Conservation (phyloP, 2,888 invertebrate species). For the Rhaphigaster nebulosa region DNA sequence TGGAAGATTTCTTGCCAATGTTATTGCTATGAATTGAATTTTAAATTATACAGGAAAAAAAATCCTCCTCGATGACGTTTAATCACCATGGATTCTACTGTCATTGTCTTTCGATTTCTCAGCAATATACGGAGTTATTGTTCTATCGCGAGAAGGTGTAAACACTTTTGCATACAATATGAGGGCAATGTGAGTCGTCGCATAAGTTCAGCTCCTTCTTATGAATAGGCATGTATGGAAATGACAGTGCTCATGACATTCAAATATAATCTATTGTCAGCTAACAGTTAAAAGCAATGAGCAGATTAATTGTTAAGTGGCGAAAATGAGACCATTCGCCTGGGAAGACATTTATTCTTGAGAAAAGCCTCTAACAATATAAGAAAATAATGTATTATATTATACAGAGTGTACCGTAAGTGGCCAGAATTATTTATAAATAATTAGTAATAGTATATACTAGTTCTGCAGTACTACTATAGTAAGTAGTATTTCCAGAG, state of each 20-base stretch:
- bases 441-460: too few relatives aligned
- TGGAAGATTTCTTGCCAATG: not conserved
- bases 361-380: not conserved
- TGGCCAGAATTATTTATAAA: too few relatives aligned
- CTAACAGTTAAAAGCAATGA: slow-evolving; percentile 30
- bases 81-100: slow-evolving; percentile 14
- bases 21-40: not conserved
- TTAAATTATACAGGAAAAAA: not conserved
- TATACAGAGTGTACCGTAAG: too few relatives aligned
- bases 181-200: slow-evolving; percentile 2
- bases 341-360: not conserved
- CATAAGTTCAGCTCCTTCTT: slow-evolving; percentile 13
- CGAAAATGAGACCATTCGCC: not conserved
- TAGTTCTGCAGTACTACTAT: too few relatives aligned
- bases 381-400: not conserved
- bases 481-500: too few relatives aligned
- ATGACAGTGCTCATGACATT: slow-evolving; percentile 20
- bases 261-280: not conserved
- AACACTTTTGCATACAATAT: slow-evolving; percentile 38
- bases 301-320: not conserved
- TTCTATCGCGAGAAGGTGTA: slow-evolving; percentile 25
- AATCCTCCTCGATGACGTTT: not conserved
- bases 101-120: slow-evolving; percentile 27
- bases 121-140: slow-evolving; percentile 19
- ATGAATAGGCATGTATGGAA: slow-evolving; percentile 40